Percentiles rank a stretch among this genome's conserved stretches.
phyloP scores from a whole-genome alignment of 2,797 vertebrate species.

The Channallabes apus region DNA sequence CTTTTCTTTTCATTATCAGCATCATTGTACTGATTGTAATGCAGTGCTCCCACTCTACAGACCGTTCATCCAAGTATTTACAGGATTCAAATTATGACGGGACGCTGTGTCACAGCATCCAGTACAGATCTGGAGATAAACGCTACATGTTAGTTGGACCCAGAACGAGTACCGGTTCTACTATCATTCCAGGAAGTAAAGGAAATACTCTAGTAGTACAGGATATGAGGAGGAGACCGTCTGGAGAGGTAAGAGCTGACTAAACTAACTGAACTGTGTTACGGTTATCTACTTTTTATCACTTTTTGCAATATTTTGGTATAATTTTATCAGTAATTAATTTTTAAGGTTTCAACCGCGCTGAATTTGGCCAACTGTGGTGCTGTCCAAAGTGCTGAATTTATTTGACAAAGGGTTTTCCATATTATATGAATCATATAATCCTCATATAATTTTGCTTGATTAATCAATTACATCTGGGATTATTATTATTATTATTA shows the following conservation, averaged over 20 bases:
- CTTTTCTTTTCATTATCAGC: constrained; percentile 52
- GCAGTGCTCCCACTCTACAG: constrained; percentile 52
- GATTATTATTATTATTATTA: background rate
- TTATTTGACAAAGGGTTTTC: background rate
- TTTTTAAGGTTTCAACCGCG: background rate
- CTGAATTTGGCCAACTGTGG: background rate
- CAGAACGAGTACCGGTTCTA: constrained; percentile 60
- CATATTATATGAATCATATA: background rate
- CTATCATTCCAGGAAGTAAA: constrained; percentile 54
- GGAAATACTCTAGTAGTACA: constrained; percentile 55
- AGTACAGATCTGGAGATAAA: constrained; percentile 62
- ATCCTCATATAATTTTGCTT: background rate
- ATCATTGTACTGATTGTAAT: constrained; percentile 54
- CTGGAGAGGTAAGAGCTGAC: constrained; percentile 55
- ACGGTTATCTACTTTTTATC: background rate
- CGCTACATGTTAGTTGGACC: constrained; percentile 62
- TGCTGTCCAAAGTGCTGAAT: background rate
- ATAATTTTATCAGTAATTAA: background rate
- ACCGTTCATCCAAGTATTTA: constrained; percentile 52
- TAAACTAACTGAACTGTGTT: background rate
- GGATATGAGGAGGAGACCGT: constrained; percentile 47
- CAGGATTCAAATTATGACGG: constrained; percentile 53
- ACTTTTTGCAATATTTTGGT: background rate
- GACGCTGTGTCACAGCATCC: constrained; percentile 60
- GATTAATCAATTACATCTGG: background rate